A percentile compares a stretch with the other conserved stretches of the same genome.
phyloP scores from a whole-genome alignment of 2,797 vertebrate genomes.

The Ctenosaura bakeri region DNA sequence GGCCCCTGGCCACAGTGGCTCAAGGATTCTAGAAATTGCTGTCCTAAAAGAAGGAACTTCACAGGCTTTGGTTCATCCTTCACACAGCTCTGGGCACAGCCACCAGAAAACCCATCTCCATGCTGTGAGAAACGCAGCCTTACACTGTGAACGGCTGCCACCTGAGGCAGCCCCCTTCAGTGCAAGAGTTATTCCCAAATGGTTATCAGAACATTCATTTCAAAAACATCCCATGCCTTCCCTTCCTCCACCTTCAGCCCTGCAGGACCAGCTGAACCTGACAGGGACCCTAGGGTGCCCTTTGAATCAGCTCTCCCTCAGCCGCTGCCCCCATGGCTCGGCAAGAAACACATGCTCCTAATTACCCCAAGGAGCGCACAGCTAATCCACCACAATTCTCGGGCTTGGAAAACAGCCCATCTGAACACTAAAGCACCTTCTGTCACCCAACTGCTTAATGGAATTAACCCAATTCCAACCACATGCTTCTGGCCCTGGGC shows the following conservation, averaged over 20 bases:
- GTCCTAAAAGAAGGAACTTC: background rate
- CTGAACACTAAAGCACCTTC: conserved; percentile 86
- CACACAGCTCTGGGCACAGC: too few relatives aligned
- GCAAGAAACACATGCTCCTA: conserved; percentile 84
- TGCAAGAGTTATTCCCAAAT: background rate
- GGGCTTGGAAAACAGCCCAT: conserved; percentile 78
- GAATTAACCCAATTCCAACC: conserved; percentile 87
- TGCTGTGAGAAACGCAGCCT: background rate
- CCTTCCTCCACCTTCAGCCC: conserved; percentile 12
- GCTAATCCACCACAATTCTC: conserved; percentile 84
- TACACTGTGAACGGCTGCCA: background rate
- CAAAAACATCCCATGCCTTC: conserved; percentile 4
- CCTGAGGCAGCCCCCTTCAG: too few relatives aligned
- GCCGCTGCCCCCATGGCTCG: conserved; percentile 70
- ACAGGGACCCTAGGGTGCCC: conserved; percentile 55
- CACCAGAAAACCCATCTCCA: background rate
- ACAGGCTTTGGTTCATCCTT: background rate
- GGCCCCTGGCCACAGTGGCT: too few relatives aligned
- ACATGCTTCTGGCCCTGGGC: conserved; percentile 81
- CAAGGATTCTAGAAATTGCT: too few relatives aligned
- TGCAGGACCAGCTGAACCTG: conserved; percentile 3
- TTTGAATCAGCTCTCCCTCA: conserved; percentile 62
- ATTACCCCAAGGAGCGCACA: conserved; percentile 83
- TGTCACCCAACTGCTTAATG: conserved; percentile 88
- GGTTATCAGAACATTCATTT: background rate